phyloP scores from a whole-genome alignment of 2,797 vertebrate species.

The Ficedula albicollis region DNA sequence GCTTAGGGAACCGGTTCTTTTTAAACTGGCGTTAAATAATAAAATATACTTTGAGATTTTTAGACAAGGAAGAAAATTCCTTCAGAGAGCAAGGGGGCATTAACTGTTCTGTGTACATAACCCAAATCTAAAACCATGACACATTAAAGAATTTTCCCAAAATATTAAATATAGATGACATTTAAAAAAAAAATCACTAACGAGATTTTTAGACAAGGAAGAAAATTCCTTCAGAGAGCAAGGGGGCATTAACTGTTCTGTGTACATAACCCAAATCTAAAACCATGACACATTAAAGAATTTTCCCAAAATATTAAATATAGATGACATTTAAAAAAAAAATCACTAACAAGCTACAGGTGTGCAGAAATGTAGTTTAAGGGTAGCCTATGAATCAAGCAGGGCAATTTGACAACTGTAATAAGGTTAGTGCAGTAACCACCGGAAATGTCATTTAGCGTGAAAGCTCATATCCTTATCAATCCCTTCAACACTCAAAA shows the following conservation, averaged over 20 bases:
- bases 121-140: neutral
- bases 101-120: neutral
- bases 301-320: neutral
- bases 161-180: neutral
- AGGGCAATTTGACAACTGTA: neutral
- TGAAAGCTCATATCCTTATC: neutral
- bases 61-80: neutral
- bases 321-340: neutral
- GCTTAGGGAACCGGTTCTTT: neutral
- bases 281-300: neutral
- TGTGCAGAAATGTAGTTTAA: neutral
- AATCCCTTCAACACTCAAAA: neutral
- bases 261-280: neutral
- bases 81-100: neutral
- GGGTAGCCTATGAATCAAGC: neutral
- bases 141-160: neutral
- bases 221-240: neutral
- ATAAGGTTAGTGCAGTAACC: neutral
- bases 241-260: neutral
- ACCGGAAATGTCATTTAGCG: neutral
- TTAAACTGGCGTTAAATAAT: neutral
- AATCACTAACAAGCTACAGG: neutral
- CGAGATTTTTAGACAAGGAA: neutral
- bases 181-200: too few relatives aligned
- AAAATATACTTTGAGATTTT: neutral